Evolutionary conservation across 2,888 invertebrate genomes (phyloP), one percentile per base, ranked within the genome.

Genomic region (Cyclophora albipunctata): DNA sequence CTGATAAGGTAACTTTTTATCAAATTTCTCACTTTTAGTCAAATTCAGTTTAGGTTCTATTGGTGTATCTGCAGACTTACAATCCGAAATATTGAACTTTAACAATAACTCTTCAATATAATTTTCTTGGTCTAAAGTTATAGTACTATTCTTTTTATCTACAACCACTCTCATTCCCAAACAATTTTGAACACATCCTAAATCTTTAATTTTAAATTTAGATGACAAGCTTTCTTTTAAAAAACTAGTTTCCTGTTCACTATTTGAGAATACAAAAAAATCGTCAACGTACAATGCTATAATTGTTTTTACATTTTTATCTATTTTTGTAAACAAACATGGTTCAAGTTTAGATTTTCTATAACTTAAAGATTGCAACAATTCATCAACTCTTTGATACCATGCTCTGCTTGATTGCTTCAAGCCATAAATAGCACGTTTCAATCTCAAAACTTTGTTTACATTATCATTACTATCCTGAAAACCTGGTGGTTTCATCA

Each of bases 381-480:
- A 51, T 41, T 54, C 49, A 43, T 66, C 41, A 3, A 66, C 62
- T 47, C 47, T 58, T n/a, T 55, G 3, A 53, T 65, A 55, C 64
- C 63, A 68, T 3, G 51, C 53, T 6, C 53, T 34, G 0, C 63
- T 48, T 4, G 69, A 63, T 34, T 63, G 62, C 49, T 66, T 66
- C 0, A 66, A 34, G 0, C 63, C 65, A 60, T 65, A 68, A 3
- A 66, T 59, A 3, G 62, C 60, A 2, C 47, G 49, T 20, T 64
- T 62, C 34, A 66, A 46, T 49, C 63, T 66, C 3, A 64, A 34
- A 4, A 63, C 59, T 45, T 58, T 59, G 5, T 49, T 52, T 4
- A 45, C 45, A 45, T 5, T 34, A 40, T 48, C 43, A 7, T 34
- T 37, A 44, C 50, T 45, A 34, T 4, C 34, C 6, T 46, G 37